Percentiles rank a stretch among this genome's conserved stretches.
Conservation (phyloP, 2,113 vertebrate species). For the Proteles cristata region DNA sequence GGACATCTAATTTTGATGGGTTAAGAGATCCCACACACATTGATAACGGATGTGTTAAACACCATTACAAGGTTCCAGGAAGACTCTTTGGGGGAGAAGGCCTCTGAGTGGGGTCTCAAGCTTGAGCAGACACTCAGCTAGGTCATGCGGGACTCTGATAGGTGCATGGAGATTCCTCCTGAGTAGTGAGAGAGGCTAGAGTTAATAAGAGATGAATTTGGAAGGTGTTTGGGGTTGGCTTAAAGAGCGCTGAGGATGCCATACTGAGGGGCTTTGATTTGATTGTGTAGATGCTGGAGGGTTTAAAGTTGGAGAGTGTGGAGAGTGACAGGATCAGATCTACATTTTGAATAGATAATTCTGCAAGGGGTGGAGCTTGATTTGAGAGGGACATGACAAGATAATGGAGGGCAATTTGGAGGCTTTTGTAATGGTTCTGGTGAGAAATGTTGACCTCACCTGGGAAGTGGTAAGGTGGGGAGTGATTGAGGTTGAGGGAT, state of each 20-base stretch:
- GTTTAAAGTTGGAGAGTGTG: background rate
- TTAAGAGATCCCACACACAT: background rate
- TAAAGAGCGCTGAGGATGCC: background rate
- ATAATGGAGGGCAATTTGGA: background rate
- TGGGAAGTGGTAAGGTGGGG: background rate
- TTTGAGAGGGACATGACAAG: background rate
- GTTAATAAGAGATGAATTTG: background rate
- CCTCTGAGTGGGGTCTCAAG: background rate
- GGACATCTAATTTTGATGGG: background rate
- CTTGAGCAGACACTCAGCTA: background rate
- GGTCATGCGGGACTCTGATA: fast-evolving
- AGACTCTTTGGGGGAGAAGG: background rate
- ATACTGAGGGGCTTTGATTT: background rate
- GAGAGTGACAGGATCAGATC: background rate
- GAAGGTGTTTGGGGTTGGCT: background rate
- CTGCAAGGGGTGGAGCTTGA: background rate
- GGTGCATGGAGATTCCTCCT: background rate
- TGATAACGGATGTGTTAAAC: background rate
- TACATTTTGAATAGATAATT: slow-evolving; percentile 11
- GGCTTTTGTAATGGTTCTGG: background rate
- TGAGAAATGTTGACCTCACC: background rate
- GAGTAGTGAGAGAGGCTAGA: background rate
- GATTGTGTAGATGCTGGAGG: background rate
- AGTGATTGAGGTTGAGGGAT: fast-evolving
- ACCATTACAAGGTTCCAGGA: background rate